These are phyloP conservation scores for Orius insidiosus DNA, from an alignment of 1,140 invertebrate genomes.

Conservation along the genomic window DNA sequence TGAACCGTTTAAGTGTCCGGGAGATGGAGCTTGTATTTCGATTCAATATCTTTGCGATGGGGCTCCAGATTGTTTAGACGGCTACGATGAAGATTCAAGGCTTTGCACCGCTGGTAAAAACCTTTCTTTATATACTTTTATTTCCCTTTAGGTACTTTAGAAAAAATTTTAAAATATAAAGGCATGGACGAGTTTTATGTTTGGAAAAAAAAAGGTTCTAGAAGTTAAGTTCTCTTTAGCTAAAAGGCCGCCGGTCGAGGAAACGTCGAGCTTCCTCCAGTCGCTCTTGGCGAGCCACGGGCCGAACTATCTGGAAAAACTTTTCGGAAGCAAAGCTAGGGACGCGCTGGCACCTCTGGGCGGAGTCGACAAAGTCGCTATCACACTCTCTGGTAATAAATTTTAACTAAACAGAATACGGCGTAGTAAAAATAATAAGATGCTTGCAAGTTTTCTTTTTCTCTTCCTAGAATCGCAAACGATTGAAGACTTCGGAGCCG, in stretches of 20 bases:
- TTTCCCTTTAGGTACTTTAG: too few species aligned
- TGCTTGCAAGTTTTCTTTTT: neutral
- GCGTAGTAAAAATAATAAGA: too few species aligned
- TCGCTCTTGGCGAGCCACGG: slow-evolving; percentile 83
- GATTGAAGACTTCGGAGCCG: slow-evolving; percentile 81
- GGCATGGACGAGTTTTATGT: too few species aligned
- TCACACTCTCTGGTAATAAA: slow-evolving; percentile 84
- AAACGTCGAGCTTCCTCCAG: slow-evolving; percentile 86
- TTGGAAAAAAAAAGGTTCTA: too few species aligned
- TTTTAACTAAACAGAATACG: slow-evolving; percentile 10
- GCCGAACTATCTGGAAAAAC: slow-evolving; percentile 87
- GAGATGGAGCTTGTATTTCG: slow-evolving; percentile 73
- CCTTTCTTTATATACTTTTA: too few species aligned
- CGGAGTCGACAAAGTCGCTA: slow-evolving; percentile 84
- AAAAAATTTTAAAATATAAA: too few species aligned
- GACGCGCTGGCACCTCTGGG: slow-evolving; percentile 77
- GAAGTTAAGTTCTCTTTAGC: slow-evolving; percentile 57
- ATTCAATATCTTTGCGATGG: slow-evolving; percentile 90
- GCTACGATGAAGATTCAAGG: slow-evolving; percentile 72
- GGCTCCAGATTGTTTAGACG: slow-evolving; percentile 87
- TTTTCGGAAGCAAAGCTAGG: slow-evolving; percentile 83
- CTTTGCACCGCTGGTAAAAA: slow-evolving; percentile 76
- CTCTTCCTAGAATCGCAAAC: slow-evolving; percentile 75
- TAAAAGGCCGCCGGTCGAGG: slow-evolving; percentile 89
- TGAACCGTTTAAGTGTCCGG: slow-evolving; percentile 90